Evolutionary conservation across 2,888 invertebrate species (phyloP).

Genomic region (Taenaris catops): DNA sequence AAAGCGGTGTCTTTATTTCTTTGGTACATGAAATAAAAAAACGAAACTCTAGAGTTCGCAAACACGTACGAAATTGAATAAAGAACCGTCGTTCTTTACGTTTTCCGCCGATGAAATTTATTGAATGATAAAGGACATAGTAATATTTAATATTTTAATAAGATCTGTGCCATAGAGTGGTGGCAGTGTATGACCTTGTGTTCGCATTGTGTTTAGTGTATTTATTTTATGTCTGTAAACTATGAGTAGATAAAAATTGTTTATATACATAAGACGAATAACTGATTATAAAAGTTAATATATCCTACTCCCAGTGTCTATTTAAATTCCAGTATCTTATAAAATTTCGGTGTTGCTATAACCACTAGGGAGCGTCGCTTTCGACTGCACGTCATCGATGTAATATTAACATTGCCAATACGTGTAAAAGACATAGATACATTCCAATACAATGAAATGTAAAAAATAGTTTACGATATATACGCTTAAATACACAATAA

Average conservation of each 20-base stretch:
- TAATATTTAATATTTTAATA: constrained; percentile 46
- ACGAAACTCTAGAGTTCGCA: constrained; percentile 1
- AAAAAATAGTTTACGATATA: constrained; percentile 54
- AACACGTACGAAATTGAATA: constrained; percentile 3
- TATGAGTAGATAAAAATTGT: constrained; percentile 56
- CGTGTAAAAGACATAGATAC: constrained; percentile 48
- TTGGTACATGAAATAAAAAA: constrained; percentile 5
- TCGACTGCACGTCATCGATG: constrained; percentile 44
- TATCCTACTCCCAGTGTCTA: constrained; percentile 39
- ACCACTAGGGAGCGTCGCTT: constrained; percentile 35
- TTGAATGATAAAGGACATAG: constrained; percentile 40
- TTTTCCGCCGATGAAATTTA: constrained; percentile 5
- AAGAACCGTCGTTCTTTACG: neutral
- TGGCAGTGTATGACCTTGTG: constrained; percentile 66
- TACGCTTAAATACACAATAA: constrained; percentile 67
- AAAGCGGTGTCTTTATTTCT: constrained; percentile 26
- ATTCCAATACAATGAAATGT: constrained; percentile 61
- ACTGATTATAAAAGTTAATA: constrained; percentile 38
- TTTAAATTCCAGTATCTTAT: constrained; percentile 32
- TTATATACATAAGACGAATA: constrained; percentile 51
- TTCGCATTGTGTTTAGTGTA: constrained; percentile 61
- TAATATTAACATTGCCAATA: constrained; percentile 40
- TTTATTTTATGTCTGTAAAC: constrained; percentile 66
- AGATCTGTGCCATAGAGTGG: constrained; percentile 76
- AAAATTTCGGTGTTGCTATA: constrained; percentile 33